These are phyloP conservation scores for Noctua janthe DNA, from an alignment of 2,888 invertebrate species.

Conservation along the genomic window DNA sequence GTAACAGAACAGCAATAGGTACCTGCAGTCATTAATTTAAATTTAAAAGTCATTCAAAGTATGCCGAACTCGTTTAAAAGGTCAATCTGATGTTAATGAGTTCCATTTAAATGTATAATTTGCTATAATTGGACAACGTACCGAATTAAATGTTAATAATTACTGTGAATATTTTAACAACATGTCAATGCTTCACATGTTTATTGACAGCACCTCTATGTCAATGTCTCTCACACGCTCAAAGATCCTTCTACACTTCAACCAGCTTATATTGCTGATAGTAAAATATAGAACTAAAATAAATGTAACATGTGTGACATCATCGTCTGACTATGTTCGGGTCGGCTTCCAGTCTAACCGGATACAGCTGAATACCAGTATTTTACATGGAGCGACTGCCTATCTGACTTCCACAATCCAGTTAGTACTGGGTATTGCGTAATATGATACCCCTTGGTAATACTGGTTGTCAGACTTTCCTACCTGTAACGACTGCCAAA, in stretches of 20 bases:
- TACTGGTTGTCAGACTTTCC: too few species aligned
- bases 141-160: not conserved
- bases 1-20: not conserved
- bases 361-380: too few species aligned
- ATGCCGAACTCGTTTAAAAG: constrained; percentile 16
- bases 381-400: too few species aligned
- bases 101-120: constrained; percentile 22
- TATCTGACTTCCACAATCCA: too few species aligned
- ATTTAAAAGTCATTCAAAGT: constrained; percentile 22
- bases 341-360: too few species aligned
- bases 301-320: too few species aligned
- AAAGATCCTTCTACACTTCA: not conserved
- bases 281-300: too few species aligned
- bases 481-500: too few species aligned
- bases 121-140: not conserved
- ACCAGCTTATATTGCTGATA: too few species aligned
- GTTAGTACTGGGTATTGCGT: too few species aligned
- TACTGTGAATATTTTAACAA: not conserved
- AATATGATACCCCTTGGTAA: too few species aligned
- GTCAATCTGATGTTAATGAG: constrained; percentile 19
- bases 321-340: too few species aligned
- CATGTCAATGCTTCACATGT: not conserved
- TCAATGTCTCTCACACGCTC: not conserved
- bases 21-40: not conserved
- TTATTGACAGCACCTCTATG: not conserved